phyloP scores from a whole-genome alignment of 2,797 vertebrate species.

The Steatocranus sp. region DNA sequence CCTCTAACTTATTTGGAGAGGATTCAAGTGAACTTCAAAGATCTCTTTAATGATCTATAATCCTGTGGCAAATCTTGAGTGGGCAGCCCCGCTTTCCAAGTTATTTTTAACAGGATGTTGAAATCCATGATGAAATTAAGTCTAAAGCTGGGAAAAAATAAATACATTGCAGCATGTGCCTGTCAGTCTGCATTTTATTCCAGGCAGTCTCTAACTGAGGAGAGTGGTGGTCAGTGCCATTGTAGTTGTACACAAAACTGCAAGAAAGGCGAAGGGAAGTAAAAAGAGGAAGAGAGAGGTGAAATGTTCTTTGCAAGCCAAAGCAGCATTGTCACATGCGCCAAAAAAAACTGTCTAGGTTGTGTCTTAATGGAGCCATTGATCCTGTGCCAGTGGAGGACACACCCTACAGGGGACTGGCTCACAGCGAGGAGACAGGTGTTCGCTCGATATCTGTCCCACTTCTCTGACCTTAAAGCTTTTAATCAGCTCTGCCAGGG shows the following conservation, averaged over 20 bases:
- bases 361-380: slow-evolving; percentile 69
- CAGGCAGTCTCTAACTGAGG: background rate
- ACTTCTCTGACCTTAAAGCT: slow-evolving; percentile 79
- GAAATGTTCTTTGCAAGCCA: slow-evolving; percentile 51
- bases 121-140: slow-evolving; percentile 43
- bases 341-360: slow-evolving; percentile 5
- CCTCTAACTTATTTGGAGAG: slow-evolving; percentile 38
- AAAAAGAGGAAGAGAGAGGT: slow-evolving; percentile 22
- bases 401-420: slow-evolving; percentile 62
- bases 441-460: slow-evolving; percentile 76
- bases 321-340: slow-evolving; percentile 19
- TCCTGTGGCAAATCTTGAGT: slow-evolving; percentile 55
- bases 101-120: slow-evolving; percentile 45
- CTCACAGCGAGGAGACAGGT: slow-evolving; percentile 69
- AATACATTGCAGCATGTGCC: background rate
- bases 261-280: background rate
- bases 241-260: background rate
- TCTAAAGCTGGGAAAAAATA: slow-evolving; percentile 6
- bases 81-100: slow-evolving; percentile 24
- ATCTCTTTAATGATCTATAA: slow-evolving; percentile 66
- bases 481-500: slow-evolving; percentile 79
- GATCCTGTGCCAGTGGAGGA: slow-evolving; percentile 60
- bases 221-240: background rate
- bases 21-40: slow-evolving; percentile 56
- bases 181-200: background rate